These are phyloP conservation scores for Temnothorax curvispinosus DNA, from an alignment of 1,140 invertebrate genomes.

Conservation along the genomic window DNA sequence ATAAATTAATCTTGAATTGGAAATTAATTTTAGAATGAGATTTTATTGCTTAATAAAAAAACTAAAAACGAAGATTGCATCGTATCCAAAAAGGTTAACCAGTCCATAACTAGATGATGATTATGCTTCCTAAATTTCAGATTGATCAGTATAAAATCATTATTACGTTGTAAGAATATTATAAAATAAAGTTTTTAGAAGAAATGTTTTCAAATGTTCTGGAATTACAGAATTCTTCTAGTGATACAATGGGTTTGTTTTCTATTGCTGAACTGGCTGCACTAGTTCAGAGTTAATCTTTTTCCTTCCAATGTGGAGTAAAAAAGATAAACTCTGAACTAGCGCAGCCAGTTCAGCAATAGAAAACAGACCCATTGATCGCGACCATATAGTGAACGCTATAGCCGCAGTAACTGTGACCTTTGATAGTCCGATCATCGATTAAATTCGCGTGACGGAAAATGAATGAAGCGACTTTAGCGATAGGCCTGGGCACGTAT, in stretches of 20 bases:
- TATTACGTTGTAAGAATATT: neutral
- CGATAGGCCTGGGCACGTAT: too few relatives aligned
- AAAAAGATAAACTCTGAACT: too few relatives aligned
- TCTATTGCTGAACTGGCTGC: too few relatives aligned
- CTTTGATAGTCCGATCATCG: neutral
- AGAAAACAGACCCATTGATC: neutral
- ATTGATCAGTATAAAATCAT: neutral
- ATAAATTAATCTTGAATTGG: neutral
- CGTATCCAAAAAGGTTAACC: neutral
- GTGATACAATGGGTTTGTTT: too few relatives aligned
- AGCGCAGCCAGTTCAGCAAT: too few relatives aligned
- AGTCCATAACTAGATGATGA: neutral
- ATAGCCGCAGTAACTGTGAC: neutral
- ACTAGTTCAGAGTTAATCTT: too few relatives aligned
- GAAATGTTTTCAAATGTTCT: neutral
- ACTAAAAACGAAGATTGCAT: neutral
- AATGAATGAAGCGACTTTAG: neutral
- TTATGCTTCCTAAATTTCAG: neutral
- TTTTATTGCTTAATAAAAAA: neutral
- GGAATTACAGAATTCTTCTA: neutral
- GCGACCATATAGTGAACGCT: neutral
- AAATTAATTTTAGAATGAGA: conserved; percentile 3
- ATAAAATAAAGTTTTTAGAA: neutral
- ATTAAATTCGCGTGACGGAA: neutral
- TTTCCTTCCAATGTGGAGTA: too few relatives aligned